Evolutionary conservation across 2,888 invertebrate genomes (phyloP).

Genomic region (Atherix ibis): DNA sequence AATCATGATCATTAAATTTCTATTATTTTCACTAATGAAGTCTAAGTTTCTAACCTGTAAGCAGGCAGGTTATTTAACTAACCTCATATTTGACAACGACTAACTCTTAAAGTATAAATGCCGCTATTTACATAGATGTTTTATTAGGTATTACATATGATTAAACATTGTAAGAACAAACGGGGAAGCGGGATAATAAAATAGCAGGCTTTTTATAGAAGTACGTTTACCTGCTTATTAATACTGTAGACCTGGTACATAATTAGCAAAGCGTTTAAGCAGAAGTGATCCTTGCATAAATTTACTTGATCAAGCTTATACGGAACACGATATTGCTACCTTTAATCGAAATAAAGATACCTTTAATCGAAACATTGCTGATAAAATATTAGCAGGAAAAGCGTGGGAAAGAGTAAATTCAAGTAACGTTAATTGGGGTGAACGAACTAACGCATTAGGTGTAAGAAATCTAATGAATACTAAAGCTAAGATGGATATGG

Average conservation of each 20-base stretch:
- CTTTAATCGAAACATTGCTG: conserved; percentile 3
- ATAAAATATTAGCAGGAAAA: no score
- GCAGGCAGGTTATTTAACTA: no score
- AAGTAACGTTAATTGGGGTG: conserved; percentile 11
- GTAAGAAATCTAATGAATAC: conserved; percentile 21
- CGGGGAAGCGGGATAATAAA: conserved; percentile 10
- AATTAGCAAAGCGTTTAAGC: conserved; percentile 15
- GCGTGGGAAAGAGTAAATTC: no score
- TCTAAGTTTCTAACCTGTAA: no score
- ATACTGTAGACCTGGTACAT: conserved; percentile 18
- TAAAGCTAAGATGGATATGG: no score
- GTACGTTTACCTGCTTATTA: conserved; percentile 16
- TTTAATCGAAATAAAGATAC: conserved; percentile 9
- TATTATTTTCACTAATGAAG: no score
- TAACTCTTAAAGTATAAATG: no score
- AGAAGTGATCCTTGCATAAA: conserved; percentile 16
- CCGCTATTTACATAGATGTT: no score
- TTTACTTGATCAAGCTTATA: conserved; percentile 15
- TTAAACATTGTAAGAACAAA: no score
- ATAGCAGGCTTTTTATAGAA: conserved; percentile 14
- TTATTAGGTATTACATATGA: no score
- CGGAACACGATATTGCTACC: conserved; percentile 11
- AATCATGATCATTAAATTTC: no score
- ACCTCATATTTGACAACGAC: no score
- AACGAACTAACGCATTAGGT: conserved; percentile 15